Evolutionary conservation across 2,888 invertebrate species (phyloP), one percentile per base, ranked within the genome.

Genomic region (Ditula angustiorana): DNA sequence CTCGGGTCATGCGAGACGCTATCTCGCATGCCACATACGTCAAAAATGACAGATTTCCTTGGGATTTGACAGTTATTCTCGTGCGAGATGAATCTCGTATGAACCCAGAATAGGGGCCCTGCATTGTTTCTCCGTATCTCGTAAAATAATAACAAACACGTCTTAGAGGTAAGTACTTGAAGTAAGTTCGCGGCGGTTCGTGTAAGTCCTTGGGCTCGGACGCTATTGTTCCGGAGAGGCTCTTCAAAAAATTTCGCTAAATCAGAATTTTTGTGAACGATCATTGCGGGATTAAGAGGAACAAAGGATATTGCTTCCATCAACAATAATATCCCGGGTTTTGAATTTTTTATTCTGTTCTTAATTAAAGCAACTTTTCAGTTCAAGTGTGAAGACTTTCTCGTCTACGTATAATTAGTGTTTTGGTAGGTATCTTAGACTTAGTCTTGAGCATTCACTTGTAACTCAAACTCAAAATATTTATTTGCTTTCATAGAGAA

Each of bases 231-330:
- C n/a, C 8, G n/a, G 5, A 16, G 37, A 44, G 41, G 26, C 13
- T 19, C 41, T 56, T 44, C 8, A 56, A 44, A 56, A 56, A 56
- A 19, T 21, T 13, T 37, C 41, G 44, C 56, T 28, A 26, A 41
- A 19, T 41, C 26, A 26, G 5, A 28, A 41, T 23, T 46, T 11
- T 26, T 5, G 5, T 0, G 5, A 44, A 41, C 56, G 57, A 5
- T 13, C n/a, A 57, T 46, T 23, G 23, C 23, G 46, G 46, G 30
- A 33, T 57, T 13, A 33, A 46, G 46, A 26, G 56, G 28, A 55
- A 53, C 33, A 35, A 55, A 55, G 23, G 23, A 24, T 50, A 50
- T 50, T 50, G 49, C 49, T 19, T 47, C 49, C 49, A 50, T 50
- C 26, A 50, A 50, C 28, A 28, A n/a, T 24, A 46, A 46, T 46